Evolutionary conservation across 2,888 invertebrate genomes (phyloP).

Genomic region (Ichneumon xanthorius): DNA sequence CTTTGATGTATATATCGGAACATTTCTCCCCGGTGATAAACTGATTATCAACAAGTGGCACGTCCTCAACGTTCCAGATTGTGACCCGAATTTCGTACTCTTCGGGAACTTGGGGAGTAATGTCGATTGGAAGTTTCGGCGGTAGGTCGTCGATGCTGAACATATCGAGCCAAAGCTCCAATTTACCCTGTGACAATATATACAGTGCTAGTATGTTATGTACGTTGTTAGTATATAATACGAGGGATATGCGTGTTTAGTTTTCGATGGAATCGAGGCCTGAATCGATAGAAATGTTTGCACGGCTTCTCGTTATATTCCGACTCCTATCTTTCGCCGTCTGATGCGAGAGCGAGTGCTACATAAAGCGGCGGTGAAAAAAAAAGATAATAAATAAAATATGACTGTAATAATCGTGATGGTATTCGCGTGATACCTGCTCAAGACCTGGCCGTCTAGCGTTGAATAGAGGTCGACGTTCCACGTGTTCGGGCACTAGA

Average conservation of each 20-base stretch:
- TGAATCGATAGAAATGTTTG: conserved; percentile 32
- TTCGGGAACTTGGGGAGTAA: conserved; percentile 90
- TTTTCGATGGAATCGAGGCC: conserved; percentile 7
- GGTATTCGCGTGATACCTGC: conserved; percentile 86
- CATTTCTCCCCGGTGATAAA: conserved; percentile 90
- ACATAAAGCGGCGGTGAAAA: background rate
- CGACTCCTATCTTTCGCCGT: background rate
- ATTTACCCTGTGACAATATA: conserved; percentile 89
- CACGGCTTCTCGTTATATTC: conserved; percentile 2
- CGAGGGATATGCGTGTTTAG: conserved; percentile 37
- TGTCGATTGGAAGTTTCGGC: conserved; percentile 88
- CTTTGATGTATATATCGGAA: conserved; percentile 92
- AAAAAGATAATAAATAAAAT: background rate
- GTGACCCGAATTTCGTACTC: conserved; percentile 90
- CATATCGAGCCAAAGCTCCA: conserved; percentile 96
- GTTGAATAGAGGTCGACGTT: conserved; percentile 92
- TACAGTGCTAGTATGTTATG: background rate
- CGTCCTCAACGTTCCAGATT: conserved; percentile 89
- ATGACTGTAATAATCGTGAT: conserved; percentile 18
- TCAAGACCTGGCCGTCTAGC: conserved; percentile 90
- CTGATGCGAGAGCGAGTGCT: background rate
- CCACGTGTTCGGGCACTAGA: conserved; percentile 96
- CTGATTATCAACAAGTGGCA: conserved; percentile 89
- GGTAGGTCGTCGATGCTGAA: conserved; percentile 89
- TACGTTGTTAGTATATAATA: background rate